Base-by-base conservation (phyloP, 2,797 vertebrate genomes). In the Denticeps clupeoides region DNA sequence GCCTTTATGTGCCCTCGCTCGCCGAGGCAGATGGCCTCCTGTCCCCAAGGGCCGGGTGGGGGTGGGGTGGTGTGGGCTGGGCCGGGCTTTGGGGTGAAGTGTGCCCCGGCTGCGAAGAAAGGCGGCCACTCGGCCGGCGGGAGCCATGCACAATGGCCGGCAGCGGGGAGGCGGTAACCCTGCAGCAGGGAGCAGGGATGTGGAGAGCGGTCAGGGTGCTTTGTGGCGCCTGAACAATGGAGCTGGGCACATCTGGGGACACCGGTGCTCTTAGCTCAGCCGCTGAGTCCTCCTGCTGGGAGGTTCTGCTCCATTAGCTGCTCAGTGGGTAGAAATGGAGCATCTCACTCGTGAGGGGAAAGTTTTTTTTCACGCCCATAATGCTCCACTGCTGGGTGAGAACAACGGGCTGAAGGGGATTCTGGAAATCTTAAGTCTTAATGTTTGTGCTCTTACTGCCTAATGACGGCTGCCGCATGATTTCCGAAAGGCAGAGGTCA, bases 171-270 rank as follows among this genome's bases (percentile, higher is more conserved):
- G 55, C 46, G 45, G 47, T 33, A 49, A 46, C 26, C 52, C 55
- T 54, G 64, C 56, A 67, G 60, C 59, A 45, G 35, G 1, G 3
- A 15, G 50, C 58, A 41, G 52, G 58, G 49, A 8, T 74, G 69
- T n/a, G 41, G 49, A 65, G 59, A 59, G 41, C 38, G 40, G 57
- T 49, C 45, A 61, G 69, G 60, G 65, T 59, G 69, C 72, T 82
- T 81, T 80, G 75, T 81, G 60, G 52, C 32, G 38, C 59, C 10
- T 41, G 28, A 49, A 78, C 70, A 79, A 77, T 70, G 63, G 64
- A 38, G 56, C 24, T 64, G 64, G 69, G 70, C 75, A 79, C 78
- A 80, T 82, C 80, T 82, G 78, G 76, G 60, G 68, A n/a, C 49
- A 19, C 58, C 62, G 59, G 16, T 62, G 49, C 41, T 40, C 56